Base-by-base conservation (phyloP, 23 tunicate species). In the Ciona savignyi region DNA sequence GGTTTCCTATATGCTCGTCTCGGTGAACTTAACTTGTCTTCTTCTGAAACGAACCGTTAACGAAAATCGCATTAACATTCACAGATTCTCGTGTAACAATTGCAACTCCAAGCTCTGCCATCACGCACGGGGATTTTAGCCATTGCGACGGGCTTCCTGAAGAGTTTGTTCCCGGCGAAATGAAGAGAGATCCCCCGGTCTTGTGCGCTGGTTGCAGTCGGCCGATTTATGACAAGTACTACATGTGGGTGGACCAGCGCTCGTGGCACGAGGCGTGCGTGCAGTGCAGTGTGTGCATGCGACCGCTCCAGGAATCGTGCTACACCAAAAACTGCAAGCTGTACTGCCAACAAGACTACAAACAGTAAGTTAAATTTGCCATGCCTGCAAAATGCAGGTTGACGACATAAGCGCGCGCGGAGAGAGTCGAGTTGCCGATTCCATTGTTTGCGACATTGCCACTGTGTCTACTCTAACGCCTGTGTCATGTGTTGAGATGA, bases 191-290 rank as follows among this genome's bases (percentile, higher is more conserved):
- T n/a, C 64, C 63, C 68, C 76, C 80, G 65, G 66, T 56, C 23
- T n/a, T 70, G 3, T 89, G 96, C 73, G 61, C 85, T 11, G 81
- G 88, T n/a, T 89, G 96, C 70, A 74, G 68, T 35, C 51, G 65
- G 25, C 84, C 87, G n/a, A 89, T 89, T 9, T 83, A 84, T 71
- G 96, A 89, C 72, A 78, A 83, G 51, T 89, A 83, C 81, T 89
- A 78, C 77, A 89, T 83, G 89, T 78, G 78, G 86, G 96, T 89
- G 33, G 96, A 89, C 30, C 73, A 73, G 56, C 77, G 81, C 27
- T 62, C 88, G 0, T 89, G 96, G 96, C 96, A 89, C 78, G 96
- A 89, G 73, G 60, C 69, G 28, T 89, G 96, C 67, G 96, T 89
- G 26, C 77, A 79, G 25, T 89, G 96, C 78, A 32, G 33, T 32